Evolutionary conservation across 2,888 invertebrate genomes (phyloP).

Genomic region (Tiliacea citrago): DNA sequence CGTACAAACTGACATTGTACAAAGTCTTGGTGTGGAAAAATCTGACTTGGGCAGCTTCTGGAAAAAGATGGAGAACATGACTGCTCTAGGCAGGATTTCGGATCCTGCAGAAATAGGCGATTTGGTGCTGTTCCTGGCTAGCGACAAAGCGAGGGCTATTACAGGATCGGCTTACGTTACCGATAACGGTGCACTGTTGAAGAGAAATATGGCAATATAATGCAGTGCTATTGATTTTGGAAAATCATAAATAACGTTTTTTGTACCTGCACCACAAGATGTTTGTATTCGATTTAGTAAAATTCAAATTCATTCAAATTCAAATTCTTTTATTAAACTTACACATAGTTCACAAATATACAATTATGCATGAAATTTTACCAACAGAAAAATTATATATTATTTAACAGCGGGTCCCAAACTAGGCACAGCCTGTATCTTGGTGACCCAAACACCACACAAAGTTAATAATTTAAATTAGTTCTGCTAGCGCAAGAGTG

Average conservation of each 20-base stretch:
- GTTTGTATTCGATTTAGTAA: background rate
- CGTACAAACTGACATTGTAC: slow-evolving; percentile 82
- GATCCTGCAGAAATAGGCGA: slow-evolving; percentile 75
- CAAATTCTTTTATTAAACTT: too few species aligned
- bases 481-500: too few species aligned
- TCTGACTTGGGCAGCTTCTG: slow-evolving; percentile 75
- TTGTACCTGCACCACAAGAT: background rate
- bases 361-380: too few species aligned
- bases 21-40: slow-evolving; percentile 73
- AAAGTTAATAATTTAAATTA: too few species aligned
- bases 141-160: slow-evolving; percentile 91
- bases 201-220: background rate
- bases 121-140: slow-evolving; percentile 66
- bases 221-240: background rate
- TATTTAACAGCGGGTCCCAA: too few species aligned
- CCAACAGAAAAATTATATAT: too few species aligned
- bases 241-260: background rate
- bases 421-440: too few species aligned
- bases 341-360: too few species aligned
- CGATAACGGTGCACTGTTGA: slow-evolving; percentile 65
- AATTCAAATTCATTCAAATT: too few species aligned
- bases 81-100: slow-evolving; percentile 95
- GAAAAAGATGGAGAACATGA: slow-evolving; percentile 93
- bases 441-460: too few species aligned
- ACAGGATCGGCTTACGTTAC: slow-evolving; percentile 91